phyloP scores from a whole-genome alignment of 2,797 vertebrate species.

The Danio albolineatus region DNA sequence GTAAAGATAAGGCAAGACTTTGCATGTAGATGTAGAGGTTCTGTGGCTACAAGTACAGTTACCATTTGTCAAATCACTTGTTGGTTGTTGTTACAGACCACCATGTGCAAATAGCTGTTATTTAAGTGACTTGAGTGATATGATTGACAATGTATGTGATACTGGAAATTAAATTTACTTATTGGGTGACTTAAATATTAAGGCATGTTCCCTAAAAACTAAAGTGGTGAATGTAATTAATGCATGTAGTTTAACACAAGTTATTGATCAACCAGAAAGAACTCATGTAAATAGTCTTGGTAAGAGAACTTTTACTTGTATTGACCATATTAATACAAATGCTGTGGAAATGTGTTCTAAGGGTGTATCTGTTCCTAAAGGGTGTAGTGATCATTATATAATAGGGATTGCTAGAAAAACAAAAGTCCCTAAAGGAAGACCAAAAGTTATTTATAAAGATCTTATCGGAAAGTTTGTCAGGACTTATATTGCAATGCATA shows the following conservation, averaged over 20 bases:
- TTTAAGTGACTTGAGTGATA: not conserved
- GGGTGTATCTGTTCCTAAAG: not conserved
- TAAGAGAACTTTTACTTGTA: not conserved
- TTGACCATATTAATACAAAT: not conserved
- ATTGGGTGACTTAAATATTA: too few species aligned
- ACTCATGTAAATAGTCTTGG: not conserved
- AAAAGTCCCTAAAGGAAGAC: not conserved
- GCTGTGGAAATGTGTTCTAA: not conserved
- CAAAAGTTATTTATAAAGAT: conserved; percentile 2
- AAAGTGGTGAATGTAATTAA: not conserved
- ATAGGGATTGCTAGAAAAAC: not conserved
- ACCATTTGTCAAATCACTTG: not conserved
- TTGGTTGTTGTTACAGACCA: not conserved
- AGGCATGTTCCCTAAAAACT: too few species aligned
- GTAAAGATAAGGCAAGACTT: not conserved
- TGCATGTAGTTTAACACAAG: not conserved
- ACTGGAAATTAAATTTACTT: too few species aligned
- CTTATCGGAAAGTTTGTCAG: not conserved
- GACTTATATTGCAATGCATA: not conserved
- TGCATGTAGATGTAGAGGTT: not conserved
- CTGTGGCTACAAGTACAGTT: not conserved
- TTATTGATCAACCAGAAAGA: not conserved
- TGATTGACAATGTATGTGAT: too few species aligned
- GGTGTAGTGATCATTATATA: not conserved
- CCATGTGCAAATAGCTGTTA: not conserved